A percentile compares a stretch with the other conserved stretches of the same genome.
phyloP scores from a whole-genome alignment of 2,113 vertebrate species.

The Nerophis ophidion region DNA sequence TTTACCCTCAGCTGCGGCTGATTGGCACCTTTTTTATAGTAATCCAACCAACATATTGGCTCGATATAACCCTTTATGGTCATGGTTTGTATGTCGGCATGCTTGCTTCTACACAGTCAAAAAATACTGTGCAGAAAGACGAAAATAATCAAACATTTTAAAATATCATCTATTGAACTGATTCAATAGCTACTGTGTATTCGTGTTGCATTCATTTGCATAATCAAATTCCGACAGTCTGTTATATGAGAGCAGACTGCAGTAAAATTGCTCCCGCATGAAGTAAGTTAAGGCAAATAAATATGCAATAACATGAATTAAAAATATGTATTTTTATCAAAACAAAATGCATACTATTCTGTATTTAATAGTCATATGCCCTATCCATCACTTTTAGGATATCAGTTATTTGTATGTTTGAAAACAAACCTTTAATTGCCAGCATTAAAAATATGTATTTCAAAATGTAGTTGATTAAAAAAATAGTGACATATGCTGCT shows the following conservation, averaged over 20 bases:
- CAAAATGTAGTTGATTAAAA: too few relatives aligned
- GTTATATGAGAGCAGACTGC: slow-evolving; percentile 6
- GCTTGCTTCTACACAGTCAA: too few relatives aligned
- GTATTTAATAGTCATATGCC: slow-evolving; percentile 10
- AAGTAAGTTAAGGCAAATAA: slow-evolving; percentile 2
- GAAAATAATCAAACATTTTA: slow-evolving; percentile 22
- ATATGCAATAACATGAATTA: not conserved
- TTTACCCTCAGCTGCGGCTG: too few relatives aligned
- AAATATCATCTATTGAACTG: slow-evolving; percentile 28
- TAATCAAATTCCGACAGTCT: slow-evolving; percentile 17
- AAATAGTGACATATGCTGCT: too few relatives aligned
- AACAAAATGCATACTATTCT: slow-evolving; percentile 5
- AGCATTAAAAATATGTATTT: not conserved
- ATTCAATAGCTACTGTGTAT: slow-evolving; percentile 30
- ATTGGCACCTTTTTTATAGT: too few relatives aligned
- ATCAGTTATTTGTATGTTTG: not conserved
- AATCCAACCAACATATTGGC: too few relatives aligned
- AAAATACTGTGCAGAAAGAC: slow-evolving; percentile 6
- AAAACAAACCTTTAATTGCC: not conserved
- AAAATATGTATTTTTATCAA: not conserved
- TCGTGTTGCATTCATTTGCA: slow-evolving; percentile 31
- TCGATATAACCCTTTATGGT: too few relatives aligned
- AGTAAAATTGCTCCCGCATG: not conserved
- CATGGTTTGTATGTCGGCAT: too few relatives aligned
- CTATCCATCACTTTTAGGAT: slow-evolving; percentile 9